A percentile compares a stretch with the other conserved stretches of the same genome.
Evolutionary conservation across 2,113 vertebrate genomes (phyloP).

Genomic region (Formicarius rufipectus): DNA sequence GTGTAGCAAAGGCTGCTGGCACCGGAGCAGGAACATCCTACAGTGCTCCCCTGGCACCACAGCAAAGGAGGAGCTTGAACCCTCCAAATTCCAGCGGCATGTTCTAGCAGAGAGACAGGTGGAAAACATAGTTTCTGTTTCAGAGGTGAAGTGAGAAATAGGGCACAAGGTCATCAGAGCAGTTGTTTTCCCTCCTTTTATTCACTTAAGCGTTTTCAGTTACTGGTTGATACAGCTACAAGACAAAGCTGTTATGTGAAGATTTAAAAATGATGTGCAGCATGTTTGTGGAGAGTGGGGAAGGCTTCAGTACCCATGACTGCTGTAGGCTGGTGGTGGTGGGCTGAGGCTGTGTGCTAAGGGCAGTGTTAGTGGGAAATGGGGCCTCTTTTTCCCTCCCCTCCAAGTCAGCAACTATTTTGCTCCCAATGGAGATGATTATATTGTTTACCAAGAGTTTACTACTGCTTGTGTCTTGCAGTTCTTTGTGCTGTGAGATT

Average conservation of each 20-base stretch:
- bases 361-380: background rate
- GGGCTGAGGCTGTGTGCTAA: background rate
- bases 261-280: background rate
- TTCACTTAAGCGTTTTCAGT: background rate
- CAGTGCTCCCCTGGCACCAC: background rate
- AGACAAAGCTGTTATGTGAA: background rate
- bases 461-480: background rate
- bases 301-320: background rate
- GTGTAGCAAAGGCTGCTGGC: background rate
- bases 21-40: background rate
- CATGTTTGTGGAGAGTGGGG: background rate
- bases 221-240: background rate
- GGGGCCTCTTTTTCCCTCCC: background rate
- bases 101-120: background rate
- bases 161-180: background rate
- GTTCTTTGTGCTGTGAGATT: background rate
- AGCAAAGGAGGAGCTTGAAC: rapidly evolving
- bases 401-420: background rate
- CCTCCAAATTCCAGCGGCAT: background rate
- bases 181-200: background rate
- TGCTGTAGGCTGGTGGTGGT: background rate
- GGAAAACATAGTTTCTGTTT: background rate
- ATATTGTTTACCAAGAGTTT: background rate
- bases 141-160: background rate
- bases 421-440: background rate